phyloP scores from a whole-genome alignment of 2,113 vertebrate species.

The Platysteira castanea region DNA sequence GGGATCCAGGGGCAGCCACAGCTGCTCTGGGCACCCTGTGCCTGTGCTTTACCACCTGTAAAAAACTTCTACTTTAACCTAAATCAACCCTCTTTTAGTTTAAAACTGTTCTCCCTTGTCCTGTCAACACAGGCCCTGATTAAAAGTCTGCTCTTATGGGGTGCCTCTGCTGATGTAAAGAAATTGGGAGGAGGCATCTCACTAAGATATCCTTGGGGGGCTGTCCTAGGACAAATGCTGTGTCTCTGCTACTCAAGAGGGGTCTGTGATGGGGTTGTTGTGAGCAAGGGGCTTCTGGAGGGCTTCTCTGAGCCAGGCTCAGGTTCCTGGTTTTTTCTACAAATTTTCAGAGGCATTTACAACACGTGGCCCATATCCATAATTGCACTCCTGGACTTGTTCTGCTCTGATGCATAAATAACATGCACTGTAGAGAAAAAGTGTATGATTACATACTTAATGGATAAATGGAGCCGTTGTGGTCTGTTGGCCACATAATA shows the following conservation, averaged over 20 bases:
- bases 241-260: background rate
- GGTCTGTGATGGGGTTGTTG: background rate
- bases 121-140: background rate
- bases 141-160: background rate
- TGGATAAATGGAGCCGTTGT: slow-evolving; percentile 39
- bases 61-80: background rate
- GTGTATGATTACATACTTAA: slow-evolving; percentile 62
- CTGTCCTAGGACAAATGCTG: background rate
- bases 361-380: slow-evolving; percentile 29
- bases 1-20: background rate
- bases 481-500: slow-evolving; percentile 60
- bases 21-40: background rate
- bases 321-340: background rate
- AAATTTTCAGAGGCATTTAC: slow-evolving; percentile 26
- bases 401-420: slow-evolving; percentile 67
- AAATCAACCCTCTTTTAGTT: background rate
- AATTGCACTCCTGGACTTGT: slow-evolving; percentile 54
- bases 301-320: background rate
- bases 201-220: background rate
- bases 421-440: slow-evolving; percentile 52
- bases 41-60: background rate
- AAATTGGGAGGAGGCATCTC: background rate
- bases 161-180: background rate
- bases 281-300: background rate
- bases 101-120: background rate